Base-by-base conservation (phyloP, 2,113 vertebrate genomes). In the Alosa alosa region DNA sequence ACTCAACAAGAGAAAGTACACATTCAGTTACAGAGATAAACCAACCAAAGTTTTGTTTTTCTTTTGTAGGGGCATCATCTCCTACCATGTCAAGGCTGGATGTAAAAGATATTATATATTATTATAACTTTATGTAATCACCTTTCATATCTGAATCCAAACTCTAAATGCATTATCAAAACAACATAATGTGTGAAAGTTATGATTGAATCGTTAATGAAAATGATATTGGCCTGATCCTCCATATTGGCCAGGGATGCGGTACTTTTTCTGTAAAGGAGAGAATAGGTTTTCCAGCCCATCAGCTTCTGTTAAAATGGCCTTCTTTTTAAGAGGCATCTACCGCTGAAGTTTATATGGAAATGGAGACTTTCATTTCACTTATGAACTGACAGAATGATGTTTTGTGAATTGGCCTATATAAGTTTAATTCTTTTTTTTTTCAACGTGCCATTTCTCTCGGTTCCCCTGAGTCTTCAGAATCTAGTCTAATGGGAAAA, bases 371-470 rank as follows among this genome's bases (percentile, higher is more conserved):
- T 78, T 78, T 78, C 36, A 36, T 78, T 39, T 39, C 72, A 36
- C 36, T 78, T 78, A 41, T 15, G 15, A 36, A 78, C 31, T 78
- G 72, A 78, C 72, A 78, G 72, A 78, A 78, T 78, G 72, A 78
- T 78, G 72, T 36, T 78, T 78, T 39, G 72, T 39, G 31, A 78
- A 78, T 39, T 78, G 72, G 72, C 72, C 72, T 78, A 78, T 78
- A 41, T 78, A 78, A 78, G 72, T 78, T 36, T 78, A 18, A 78
- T 78, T 78, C 31, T 39, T 78, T 41, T 78, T 39, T 15, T n/a
- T 11, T 31, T 15, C 72, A 10, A 78, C 39, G 72, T 78, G 72
- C 72, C 31, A 78, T 36, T 78, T 78, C 72, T 78, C 36, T 78
- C 25, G 4, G 72, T 13, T 78, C 72, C 72, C 72, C 31, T 78